Conservation (phyloP, 1,140 invertebrate genomes). For the Caenorhabditis remanei region DNA sequence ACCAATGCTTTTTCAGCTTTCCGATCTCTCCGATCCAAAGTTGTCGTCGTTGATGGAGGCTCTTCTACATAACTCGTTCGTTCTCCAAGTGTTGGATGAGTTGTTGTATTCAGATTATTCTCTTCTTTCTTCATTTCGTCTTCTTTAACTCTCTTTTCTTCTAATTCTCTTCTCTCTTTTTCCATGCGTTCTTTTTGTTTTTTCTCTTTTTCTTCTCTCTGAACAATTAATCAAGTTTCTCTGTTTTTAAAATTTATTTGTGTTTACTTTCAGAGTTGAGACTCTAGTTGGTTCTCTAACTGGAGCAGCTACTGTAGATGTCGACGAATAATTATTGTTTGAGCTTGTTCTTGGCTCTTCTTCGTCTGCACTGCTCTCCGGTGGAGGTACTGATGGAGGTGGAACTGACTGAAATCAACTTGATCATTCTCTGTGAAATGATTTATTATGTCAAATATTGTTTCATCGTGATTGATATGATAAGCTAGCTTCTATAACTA, state of each 20-base stretch:
- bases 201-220: conserved; percentile 47
- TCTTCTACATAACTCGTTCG: conserved; percentile 51
- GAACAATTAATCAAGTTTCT: not conserved
- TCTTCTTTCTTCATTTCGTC: conserved; percentile 46
- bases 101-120: not conserved
- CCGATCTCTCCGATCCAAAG: conserved; percentile 47
- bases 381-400: conserved; percentile 30
- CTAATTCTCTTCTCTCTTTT: conserved; percentile 28
- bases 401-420: conserved; percentile 19
- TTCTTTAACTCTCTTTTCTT: conserved; percentile 15
- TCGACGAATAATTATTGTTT: conserved; percentile 39
- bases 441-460: too few species aligned
- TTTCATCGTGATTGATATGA: too few species aligned
- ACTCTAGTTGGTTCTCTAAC: conserved; percentile 12
- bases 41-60: conserved; percentile 55
- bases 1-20: conserved; percentile 56
- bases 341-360: conserved; percentile 35
- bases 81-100: conserved; percentile 10
- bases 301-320: conserved; percentile 19
- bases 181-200: conserved; percentile 41
- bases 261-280: conserved; percentile 16
- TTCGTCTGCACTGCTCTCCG: conserved; percentile 52
- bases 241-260: not conserved
- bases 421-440: not conserved
- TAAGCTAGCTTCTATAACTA: not conserved